A percentile compares a stretch with the other conserved stretches of the same genome.
These are phyloP conservation scores for Cecropterus lyciades DNA, from an alignment of 1,140 invertebrate genomes.

Conservation along the genomic window DNA sequence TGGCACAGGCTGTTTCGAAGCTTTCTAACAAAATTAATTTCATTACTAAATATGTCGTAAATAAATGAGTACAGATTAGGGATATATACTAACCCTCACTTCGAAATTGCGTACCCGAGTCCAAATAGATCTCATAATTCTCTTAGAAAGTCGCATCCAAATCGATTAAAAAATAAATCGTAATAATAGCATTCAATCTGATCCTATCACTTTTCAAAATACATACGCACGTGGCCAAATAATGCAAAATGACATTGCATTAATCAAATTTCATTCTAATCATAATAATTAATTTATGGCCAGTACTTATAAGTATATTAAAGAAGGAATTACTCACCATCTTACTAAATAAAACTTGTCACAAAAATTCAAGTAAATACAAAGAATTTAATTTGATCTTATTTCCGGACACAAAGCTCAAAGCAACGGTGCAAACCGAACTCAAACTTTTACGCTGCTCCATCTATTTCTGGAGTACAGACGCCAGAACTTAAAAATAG, in stretches of 20 bases:
- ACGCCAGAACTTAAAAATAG: slow-evolving; percentile 69
- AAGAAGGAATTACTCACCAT: neutral
- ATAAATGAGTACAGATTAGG: neutral
- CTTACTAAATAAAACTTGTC: neutral
- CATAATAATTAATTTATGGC: neutral
- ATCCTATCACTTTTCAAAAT: neutral
- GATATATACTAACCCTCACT: slow-evolving; percentile 15
- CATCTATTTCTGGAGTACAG: slow-evolving; percentile 72
- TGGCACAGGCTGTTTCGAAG: too few species aligned
- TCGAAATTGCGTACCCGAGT: slow-evolving; percentile 39
- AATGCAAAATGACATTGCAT: slow-evolving; percentile 25
- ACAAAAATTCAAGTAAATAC: slow-evolving; percentile 9
- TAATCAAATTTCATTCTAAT: slow-evolving; percentile 6
- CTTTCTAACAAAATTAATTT: too few species aligned
- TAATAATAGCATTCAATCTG: neutral
- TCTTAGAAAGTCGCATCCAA: neutral
- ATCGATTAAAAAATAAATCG: neutral
- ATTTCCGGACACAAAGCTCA: slow-evolving; percentile 30
- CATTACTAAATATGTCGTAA: neutral
- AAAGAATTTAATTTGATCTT: slow-evolving; percentile 12
- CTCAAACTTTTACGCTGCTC: slow-evolving; percentile 42
- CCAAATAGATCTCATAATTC: slow-evolving; percentile 49
- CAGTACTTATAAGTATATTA: neutral
- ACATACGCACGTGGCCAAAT: slow-evolving; percentile 32
- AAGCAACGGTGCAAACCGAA: slow-evolving; percentile 6